A percentile compares a stretch with the other conserved stretches of the same genome.
Conservation (phyloP, 2,888 invertebrate genomes). For the Ophion slaviceki region DNA sequence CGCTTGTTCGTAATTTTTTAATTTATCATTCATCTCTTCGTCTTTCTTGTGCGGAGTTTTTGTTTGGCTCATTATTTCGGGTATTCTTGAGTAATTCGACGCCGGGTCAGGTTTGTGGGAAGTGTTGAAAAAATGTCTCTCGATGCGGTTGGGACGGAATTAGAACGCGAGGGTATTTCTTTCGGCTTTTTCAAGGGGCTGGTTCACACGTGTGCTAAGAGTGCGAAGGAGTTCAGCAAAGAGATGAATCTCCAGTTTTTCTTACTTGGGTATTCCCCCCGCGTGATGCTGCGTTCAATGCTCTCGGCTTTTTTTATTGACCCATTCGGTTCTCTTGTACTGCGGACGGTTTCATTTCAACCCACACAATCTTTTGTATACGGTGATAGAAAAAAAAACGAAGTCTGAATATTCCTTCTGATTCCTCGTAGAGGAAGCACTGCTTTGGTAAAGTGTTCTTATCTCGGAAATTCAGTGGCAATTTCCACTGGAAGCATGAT, state of each 20-base stretch:
- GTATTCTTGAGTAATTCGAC: neutral
- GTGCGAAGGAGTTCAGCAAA: slow-evolving; percentile 16
- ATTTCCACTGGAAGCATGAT: too few relatives aligned
- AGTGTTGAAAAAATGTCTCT: slow-evolving; percentile 29
- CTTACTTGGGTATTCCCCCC: neutral
- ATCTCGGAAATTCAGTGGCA: too few relatives aligned
- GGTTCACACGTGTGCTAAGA: slow-evolving; percentile 45
- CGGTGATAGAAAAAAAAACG: neutral
- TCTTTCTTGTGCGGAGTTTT: neutral
- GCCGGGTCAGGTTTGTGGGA: neutral
- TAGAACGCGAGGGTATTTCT: slow-evolving; percentile 39
- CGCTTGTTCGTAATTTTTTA: too few relatives aligned
- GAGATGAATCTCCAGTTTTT: slow-evolving; percentile 9
- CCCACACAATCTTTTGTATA: neutral
- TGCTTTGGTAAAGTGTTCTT: too few relatives aligned
- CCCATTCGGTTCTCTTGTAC: slow-evolving; percentile 5
- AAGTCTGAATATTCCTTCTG: neutral
- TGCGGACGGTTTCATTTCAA: neutral
- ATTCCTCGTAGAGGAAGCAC: neutral
- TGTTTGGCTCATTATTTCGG: neutral
- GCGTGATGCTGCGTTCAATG: slow-evolving; percentile 36
- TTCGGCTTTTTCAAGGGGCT: slow-evolving; percentile 3
- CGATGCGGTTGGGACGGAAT: slow-evolving; percentile 18
- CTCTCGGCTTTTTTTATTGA: slow-evolving; percentile 15
- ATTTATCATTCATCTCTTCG: too few relatives aligned